Evolutionary conservation across 2,888 invertebrate genomes (phyloP).

Genomic region (Drosophila recens): DNA sequence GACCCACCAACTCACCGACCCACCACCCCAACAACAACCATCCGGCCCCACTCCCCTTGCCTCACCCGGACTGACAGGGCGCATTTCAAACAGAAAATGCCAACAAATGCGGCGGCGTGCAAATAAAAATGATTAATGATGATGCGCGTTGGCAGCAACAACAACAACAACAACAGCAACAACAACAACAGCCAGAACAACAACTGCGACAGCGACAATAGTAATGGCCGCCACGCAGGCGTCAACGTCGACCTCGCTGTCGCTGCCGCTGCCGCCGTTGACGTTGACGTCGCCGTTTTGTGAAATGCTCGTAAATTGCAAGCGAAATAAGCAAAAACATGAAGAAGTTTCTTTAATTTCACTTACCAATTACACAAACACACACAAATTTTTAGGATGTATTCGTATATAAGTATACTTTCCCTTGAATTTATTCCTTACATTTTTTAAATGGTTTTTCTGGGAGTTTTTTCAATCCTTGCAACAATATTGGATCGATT

Average conservation of each 20-base stretch:
- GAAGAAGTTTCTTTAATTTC: conserved; percentile 13
- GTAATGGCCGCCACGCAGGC: conserved; percentile 76
- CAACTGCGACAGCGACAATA: conserved; percentile 12
- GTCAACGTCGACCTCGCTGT: conserved; percentile 55
- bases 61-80: conserved; percentile 49
- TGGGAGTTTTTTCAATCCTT: too few species aligned
- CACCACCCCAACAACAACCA: conserved; percentile 2
- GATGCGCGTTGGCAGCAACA: conserved; percentile 72
- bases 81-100: conserved; percentile 75
- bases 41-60: conserved; percentile 5
- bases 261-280: conserved; percentile 25
- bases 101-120: conserved; percentile 80
- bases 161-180: conserved; percentile 46
- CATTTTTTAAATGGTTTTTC: too few species aligned
- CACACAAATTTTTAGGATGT: too few species aligned
- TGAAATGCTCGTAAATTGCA: conserved; percentile 47
- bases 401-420: too few species aligned
- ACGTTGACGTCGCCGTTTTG: conserved; percentile 19
- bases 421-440: too few species aligned
- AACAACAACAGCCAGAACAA: not conserved
- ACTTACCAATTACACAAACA: not conserved
- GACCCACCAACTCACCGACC: conserved; percentile 5
- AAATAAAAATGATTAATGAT: conserved; percentile 84
- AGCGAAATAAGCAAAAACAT: conserved; percentile 21
- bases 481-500: too few species aligned